Evolutionary conservation across 2,888 invertebrate genomes (phyloP).

Genomic region (Pammene fasciana): DNA sequence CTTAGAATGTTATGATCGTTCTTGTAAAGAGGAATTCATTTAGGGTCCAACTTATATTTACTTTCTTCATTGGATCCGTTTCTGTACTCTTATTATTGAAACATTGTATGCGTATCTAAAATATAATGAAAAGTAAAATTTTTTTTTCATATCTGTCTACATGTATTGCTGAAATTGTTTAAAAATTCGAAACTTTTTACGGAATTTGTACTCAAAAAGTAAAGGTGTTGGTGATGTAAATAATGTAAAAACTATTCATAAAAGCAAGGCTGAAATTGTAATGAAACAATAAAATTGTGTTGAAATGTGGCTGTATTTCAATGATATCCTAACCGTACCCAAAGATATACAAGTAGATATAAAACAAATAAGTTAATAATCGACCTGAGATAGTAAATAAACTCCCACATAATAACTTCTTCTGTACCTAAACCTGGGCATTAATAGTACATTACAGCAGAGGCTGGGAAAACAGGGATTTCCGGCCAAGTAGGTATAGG

Average conservation of each 20-base stretch:
- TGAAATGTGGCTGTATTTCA: conserved; percentile 58
- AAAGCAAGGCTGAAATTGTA: conserved; percentile 83
- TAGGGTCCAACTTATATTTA: conserved; percentile 53
- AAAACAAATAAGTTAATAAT: too few relatives aligned
- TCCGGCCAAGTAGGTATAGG: too few relatives aligned
- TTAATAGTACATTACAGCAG: too few relatives aligned
- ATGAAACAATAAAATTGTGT: conserved; percentile 83
- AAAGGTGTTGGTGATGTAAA: conserved; percentile 73
- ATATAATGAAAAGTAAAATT: conserved; percentile 49
- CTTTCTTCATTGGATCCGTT: conserved; percentile 54
- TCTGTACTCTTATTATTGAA: conserved; percentile 56
- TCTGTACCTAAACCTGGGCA: too few relatives aligned
- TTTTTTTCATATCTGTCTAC: conserved; percentile 66
- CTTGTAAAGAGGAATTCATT: conserved; percentile 58
- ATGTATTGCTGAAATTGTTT: conserved; percentile 56
- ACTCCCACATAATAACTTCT: too few relatives aligned
- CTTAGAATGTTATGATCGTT: conserved; percentile 81
- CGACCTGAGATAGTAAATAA: too few relatives aligned
- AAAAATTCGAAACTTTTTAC: conserved; percentile 72
- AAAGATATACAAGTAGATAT: too few relatives aligned
- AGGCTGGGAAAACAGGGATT: too few relatives aligned
- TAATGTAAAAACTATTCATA: conserved; percentile 79
- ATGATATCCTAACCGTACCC: background rate
- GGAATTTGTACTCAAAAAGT: conserved; percentile 74
- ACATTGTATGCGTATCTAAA: conserved; percentile 58